These are phyloP conservation scores for Corythornis madagascariensis DNA, from an alignment of 2,113 vertebrate genomes.

Conservation along the genomic window DNA sequence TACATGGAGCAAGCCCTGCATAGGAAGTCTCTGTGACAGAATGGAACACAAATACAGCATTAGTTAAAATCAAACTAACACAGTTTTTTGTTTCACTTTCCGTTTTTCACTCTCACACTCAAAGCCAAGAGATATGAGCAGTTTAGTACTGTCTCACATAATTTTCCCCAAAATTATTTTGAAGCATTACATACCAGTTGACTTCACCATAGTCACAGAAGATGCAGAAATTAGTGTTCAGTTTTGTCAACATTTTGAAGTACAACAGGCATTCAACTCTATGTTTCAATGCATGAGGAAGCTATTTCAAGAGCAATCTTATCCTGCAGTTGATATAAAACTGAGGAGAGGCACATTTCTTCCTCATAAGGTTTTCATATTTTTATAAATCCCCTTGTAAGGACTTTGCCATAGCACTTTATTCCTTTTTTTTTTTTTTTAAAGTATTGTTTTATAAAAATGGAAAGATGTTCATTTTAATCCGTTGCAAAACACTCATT, in stretches of 20 bases:
- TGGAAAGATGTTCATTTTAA: not conserved
- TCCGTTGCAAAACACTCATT: not conserved
- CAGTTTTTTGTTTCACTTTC: not conserved
- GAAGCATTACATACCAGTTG: not conserved
- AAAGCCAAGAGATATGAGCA: not conserved
- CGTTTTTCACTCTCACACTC: not conserved
- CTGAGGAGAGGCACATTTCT: not conserved
- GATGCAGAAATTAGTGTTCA: not conserved
- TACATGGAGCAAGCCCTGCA: not conserved
- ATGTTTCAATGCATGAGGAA: not conserved
- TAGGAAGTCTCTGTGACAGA: conserved; percentile 9
- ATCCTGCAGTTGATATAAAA: not conserved
- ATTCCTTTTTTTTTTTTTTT: not conserved
- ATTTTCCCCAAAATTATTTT: not conserved
- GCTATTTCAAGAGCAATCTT: not conserved
- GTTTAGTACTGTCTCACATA: not conserved
- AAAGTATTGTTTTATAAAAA: not conserved
- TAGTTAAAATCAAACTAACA: conserved; percentile 3
- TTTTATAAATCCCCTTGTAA: not conserved
- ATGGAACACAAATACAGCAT: not conserved
- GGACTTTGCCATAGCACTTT: not conserved
- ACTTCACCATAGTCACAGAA: not conserved
- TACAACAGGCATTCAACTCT: not conserved
- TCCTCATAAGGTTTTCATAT: not conserved
- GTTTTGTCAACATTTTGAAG: not conserved